Conservation (phyloP, 2,113 vertebrate genomes). For the Aphelocoma coerulescens region DNA sequence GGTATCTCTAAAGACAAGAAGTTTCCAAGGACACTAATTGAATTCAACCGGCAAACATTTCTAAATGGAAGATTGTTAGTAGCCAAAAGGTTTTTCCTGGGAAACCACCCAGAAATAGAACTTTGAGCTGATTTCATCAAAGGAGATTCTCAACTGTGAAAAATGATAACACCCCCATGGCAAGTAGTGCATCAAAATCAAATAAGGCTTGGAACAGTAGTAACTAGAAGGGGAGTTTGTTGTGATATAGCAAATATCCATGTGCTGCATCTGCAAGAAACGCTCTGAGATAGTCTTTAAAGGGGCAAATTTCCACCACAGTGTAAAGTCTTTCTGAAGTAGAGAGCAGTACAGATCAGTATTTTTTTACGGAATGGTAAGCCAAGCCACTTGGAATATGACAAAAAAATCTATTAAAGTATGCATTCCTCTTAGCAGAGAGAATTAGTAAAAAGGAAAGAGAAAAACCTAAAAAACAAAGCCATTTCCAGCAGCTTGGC, state of each 20-base stretch:
- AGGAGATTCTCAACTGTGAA: conserved; percentile 51
- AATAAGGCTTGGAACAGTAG: conserved; percentile 13
- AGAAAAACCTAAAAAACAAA: neutral
- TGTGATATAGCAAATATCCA: neutral
- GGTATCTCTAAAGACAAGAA: conserved; percentile 29
- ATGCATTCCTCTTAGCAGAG: neutral
- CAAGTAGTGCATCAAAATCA: conserved; percentile 27
- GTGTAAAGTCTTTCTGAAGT: neutral
- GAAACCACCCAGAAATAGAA: conserved; percentile 55
- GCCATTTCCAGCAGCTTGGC: neutral
- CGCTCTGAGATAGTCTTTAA: neutral
- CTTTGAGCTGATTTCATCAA: conserved; percentile 53
- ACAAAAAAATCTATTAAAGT: neutral
- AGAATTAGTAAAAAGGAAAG: neutral
- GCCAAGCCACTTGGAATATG: neutral
- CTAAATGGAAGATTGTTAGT: conserved; percentile 24
- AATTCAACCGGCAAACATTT: neutral
- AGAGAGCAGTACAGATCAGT: rapidly evolving
- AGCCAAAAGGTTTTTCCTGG: conserved; percentile 51
- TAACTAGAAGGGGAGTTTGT: conserved; percentile 2
- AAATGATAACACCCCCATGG: conserved; percentile 50
- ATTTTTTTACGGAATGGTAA: neutral
- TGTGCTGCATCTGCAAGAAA: neutral
- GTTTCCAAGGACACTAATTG: conserved; percentile 40
- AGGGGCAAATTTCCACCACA: neutral